Percentiles rank a stretch among this genome's conserved stretches.
These are phyloP conservation scores for Arctopsyche grandis DNA, from an alignment of 1,140 invertebrate genomes.

Conservation along the genomic window DNA sequence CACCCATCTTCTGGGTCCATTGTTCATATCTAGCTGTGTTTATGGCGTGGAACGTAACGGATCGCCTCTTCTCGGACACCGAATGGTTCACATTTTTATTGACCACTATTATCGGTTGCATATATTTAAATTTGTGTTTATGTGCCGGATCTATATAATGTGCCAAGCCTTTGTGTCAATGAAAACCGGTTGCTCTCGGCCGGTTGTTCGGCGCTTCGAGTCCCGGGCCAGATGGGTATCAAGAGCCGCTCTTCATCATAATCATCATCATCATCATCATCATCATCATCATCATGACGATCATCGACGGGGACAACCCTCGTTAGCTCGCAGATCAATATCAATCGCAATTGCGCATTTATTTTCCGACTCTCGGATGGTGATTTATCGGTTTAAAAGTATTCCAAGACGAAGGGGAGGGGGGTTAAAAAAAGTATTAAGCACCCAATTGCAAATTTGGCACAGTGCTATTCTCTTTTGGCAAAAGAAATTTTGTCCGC, in stretches of 20 bases:
- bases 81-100: constrained; percentile 10
- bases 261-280: constrained; percentile 11
- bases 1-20: too few relatives aligned
- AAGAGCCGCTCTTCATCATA: background rate
- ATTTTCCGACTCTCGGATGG: too few relatives aligned
- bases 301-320: too few relatives aligned
- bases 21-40: background rate
- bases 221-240: background rate
- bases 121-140: constrained; percentile 28
- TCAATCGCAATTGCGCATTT: too few relatives aligned
- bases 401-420: too few relatives aligned
- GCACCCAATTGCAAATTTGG: too few relatives aligned
- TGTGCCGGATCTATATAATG: constrained; percentile 25
- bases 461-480: too few relatives aligned
- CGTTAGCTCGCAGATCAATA: too few relatives aligned
- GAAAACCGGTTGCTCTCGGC: background rate
- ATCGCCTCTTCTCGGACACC: background rate
- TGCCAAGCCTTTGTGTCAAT: constrained; percentile 17
- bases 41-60: constrained; percentile 9
- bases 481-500: too few relatives aligned
- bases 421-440: too few relatives aligned
- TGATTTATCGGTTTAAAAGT: too few relatives aligned
- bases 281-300: too few relatives aligned
- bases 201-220: background rate
- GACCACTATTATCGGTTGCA: constrained; percentile 13